These are phyloP conservation scores for Athetis lepigone DNA, from an alignment of 2,888 invertebrate species.

Conservation along the genomic window DNA sequence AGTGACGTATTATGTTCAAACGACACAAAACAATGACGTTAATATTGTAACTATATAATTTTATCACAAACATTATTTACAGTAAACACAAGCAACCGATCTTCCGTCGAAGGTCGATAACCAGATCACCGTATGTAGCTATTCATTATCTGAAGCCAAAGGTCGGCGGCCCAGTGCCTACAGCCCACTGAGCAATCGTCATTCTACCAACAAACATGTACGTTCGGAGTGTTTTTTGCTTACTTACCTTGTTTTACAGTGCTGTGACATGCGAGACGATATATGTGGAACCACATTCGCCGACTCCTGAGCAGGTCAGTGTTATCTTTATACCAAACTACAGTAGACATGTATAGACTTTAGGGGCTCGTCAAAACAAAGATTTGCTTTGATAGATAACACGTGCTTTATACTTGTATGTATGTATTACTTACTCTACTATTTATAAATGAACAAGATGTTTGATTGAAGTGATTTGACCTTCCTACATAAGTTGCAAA, in stretches of 20 bases:
- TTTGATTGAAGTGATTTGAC: too few species aligned
- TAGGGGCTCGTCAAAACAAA: conserved; percentile 22
- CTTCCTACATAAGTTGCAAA: background rate
- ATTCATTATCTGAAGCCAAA: conserved; percentile 72
- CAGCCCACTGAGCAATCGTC: conserved; percentile 57
- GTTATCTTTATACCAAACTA: conserved; percentile 14
- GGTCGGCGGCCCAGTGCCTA: conserved; percentile 64
- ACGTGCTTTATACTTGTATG: conserved; percentile 2
- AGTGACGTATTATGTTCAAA: too few species aligned
- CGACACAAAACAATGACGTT: too few species aligned
- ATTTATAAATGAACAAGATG: conserved; percentile 9
- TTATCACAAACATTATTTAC: conserved; percentile 23
- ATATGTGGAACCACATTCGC: conserved; percentile 75
- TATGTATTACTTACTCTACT: conserved; percentile 7
- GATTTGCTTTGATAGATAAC: conserved; percentile 19
- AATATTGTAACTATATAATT: too few species aligned
- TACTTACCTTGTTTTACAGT: conserved; percentile 62
- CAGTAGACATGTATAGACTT: background rate
- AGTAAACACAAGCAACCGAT: conserved; percentile 22
- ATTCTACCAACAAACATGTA: conserved; percentile 71
- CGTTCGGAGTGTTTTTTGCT: conserved; percentile 58
- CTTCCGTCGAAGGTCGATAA: conserved; percentile 69
- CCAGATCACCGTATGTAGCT: conserved; percentile 62
- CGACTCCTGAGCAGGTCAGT: conserved; percentile 80
- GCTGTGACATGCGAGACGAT: conserved; percentile 73